phyloP scores from a whole-genome alignment of 2,113 vertebrate species.

The Cebus imitator region DNA sequence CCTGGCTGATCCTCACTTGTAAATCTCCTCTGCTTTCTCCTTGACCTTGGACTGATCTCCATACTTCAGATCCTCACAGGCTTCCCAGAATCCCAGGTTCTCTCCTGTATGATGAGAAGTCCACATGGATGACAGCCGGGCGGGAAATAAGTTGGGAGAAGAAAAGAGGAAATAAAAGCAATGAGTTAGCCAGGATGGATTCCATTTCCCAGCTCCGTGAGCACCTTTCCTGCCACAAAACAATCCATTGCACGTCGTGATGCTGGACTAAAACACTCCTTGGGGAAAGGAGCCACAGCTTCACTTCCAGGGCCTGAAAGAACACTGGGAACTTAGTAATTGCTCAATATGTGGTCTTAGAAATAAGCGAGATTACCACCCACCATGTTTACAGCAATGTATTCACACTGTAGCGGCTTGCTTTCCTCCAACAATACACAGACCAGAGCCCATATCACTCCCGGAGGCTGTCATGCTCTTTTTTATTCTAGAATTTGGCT shows the following conservation, averaged over 20 bases:
- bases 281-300: fast-evolving
- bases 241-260: fast-evolving
- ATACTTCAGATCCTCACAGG: conserved; percentile 97
- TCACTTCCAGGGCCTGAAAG: not conserved
- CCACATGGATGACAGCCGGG: not conserved
- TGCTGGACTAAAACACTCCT: no score
- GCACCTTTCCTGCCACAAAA: not conserved
- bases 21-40: conserved; percentile 98
- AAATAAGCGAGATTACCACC: fast-evolving
- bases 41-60: conserved; percentile 95
- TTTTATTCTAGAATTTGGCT: not conserved
- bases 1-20: conserved; percentile 88
- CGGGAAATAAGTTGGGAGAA: not conserved
- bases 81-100: conserved; percentile 98
- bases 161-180: not conserved
- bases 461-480: not conserved
- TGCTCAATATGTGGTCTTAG: fast-evolving
- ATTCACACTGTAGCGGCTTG: fast-evolving
- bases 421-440: not conserved
- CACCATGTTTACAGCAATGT: fast-evolving
- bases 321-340: fast-evolving
- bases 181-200: not conserved
- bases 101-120: conserved; percentile 86
- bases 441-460: not conserved
- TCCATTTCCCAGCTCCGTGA: fast-evolving